A percentile compares a stretch with the other conserved stretches of the same genome.
phyloP scores from a whole-genome alignment of 2,113 vertebrate genomes.

The Odocoileus virginianus region DNA sequence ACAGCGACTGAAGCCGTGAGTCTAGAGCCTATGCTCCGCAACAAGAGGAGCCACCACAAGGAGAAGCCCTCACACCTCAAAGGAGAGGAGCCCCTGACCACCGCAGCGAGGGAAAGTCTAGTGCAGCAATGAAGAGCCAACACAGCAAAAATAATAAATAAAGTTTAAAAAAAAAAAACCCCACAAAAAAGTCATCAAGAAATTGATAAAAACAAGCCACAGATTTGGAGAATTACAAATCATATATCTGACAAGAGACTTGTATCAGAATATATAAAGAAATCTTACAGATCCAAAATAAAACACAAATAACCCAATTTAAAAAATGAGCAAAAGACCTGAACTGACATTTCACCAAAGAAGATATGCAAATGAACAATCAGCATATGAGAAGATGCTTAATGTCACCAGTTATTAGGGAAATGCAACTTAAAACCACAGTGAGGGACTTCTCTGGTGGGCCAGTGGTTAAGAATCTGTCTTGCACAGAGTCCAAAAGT shows the following conservation, averaged over 20 bases:
- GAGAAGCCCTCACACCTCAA: neutral
- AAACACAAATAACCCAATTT: neutral
- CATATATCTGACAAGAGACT: neutral
- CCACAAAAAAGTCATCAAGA: neutral
- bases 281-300: neutral
- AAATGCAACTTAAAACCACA: neutral
- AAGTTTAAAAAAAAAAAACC: neutral
- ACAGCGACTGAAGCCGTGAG: neutral
- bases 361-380: neutral
- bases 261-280: neutral
- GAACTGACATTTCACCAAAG: neutral
- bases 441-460: neutral
- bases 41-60: neutral
- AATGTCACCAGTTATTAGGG: too few relatives aligned
- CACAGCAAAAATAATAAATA: neutral
- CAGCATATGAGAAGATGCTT: neutral
- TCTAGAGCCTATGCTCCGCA: rapidly evolving
- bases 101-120: rapidly evolving
- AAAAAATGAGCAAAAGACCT: neutral
- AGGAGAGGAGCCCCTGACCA: neutral
- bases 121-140: neutral
- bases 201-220: neutral
- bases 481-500: neutral
- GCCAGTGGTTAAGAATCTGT: neutral
- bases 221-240: neutral